phyloP scores from a whole-genome alignment of 1,140 invertebrate species.

The Ceratosolen solmsi region DNA sequence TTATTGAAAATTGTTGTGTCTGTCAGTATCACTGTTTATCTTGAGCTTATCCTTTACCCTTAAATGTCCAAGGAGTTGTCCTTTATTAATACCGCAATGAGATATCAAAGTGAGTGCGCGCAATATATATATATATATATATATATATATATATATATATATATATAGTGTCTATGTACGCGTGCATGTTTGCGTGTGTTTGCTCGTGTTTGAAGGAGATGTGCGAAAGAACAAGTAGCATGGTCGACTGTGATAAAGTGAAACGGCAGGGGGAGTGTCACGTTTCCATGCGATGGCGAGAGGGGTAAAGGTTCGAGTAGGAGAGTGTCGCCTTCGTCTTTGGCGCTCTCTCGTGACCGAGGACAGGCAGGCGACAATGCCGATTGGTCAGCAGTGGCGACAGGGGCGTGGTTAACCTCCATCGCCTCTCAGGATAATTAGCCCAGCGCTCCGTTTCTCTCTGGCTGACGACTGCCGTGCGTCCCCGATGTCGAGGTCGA shows the following conservation, averaged over 20 bases:
- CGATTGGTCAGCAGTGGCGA: slow-evolving; percentile 35
- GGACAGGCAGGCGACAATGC: slow-evolving; percentile 38
- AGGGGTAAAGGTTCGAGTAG: background rate
- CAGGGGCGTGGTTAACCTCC: slow-evolving; percentile 48
- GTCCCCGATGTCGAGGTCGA: background rate
- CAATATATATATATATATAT: too few species aligned
- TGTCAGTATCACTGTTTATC: too few species aligned
- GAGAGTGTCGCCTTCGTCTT: slow-evolving; percentile 18
- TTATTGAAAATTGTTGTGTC: too few species aligned
- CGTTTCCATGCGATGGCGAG: background rate
- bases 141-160: too few species aligned
- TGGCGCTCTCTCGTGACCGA: background rate
- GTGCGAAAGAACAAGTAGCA: too few species aligned
- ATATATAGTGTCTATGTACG: too few species aligned
- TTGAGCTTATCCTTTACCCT: too few species aligned
- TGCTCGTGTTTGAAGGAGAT: too few species aligned
- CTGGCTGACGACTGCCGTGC: background rate
- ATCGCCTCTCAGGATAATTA: slow-evolving; percentile 41
- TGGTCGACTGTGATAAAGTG: background rate
- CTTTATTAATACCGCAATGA: too few species aligned
- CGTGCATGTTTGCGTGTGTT: too few species aligned
- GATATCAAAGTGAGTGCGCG: too few species aligned
- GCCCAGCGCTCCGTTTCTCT: background rate
- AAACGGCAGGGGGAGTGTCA: background rate
- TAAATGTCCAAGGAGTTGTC: too few species aligned